Percentiles rank a stretch among this genome's conserved stretches.
phyloP scores from a whole-genome alignment of 2,797 vertebrate genomes.

The Alcedo atthis region DNA sequence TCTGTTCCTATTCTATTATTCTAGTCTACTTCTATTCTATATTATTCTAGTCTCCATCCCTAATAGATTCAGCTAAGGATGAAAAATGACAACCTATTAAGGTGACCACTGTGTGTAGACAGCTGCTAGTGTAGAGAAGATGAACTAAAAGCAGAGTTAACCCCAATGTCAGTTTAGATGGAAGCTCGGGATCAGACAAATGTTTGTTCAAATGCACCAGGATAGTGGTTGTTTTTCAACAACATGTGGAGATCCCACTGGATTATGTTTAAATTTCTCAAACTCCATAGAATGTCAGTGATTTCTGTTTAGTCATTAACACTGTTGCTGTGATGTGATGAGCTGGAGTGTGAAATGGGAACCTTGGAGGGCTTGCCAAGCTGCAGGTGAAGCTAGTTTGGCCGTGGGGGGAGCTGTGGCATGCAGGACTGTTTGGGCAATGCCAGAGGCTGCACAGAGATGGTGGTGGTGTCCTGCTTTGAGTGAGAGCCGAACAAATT shows the following conservation, averaged over 20 bases:
- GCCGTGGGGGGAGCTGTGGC: not conserved
- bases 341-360: not conserved
- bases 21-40: not conserved
- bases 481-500: no score
- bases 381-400: not conserved
- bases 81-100: not conserved
- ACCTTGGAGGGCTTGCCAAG: not conserved
- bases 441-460: not conserved
- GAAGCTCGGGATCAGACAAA: not conserved
- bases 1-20: not conserved
- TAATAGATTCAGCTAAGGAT: not conserved
- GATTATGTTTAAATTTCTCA: not conserved
- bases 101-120: not conserved
- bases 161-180: not conserved
- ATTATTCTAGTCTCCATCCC: not conserved
- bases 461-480: rapidly evolving
- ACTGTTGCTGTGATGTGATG: not conserved
- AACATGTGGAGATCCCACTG: rapidly evolving
- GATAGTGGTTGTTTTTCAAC: not conserved
- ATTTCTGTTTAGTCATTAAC: not conserved
- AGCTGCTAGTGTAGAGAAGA: not conserved
- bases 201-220: not conserved
- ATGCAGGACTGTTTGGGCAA: not conserved
- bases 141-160: not conserved
- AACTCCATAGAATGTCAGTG: not conserved